Evolutionary conservation across 2,113 vertebrate species (phyloP), one percentile per base, ranked within the genome.

Genomic region (Vulpes vulpes): DNA sequence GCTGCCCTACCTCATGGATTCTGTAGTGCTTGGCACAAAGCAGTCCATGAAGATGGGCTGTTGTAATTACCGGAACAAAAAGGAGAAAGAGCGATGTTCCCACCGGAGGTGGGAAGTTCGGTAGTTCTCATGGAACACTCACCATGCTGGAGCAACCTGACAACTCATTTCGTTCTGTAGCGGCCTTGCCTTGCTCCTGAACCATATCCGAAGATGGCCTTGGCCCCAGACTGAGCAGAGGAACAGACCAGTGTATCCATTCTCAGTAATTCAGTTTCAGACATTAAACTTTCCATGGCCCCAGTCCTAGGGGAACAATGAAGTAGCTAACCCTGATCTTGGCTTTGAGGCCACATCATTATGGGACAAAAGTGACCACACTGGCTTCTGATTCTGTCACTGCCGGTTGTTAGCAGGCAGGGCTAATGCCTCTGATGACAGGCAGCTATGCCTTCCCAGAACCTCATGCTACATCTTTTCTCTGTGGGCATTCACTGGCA

Each of bases 391-490:
- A 65, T 83, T 67, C 79, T 69, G 57, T 93, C 23, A 49, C 49
- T 73, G 59, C 35, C 35, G 55, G 11, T 35, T 81, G 65, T 82
- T 76, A 89, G 79, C 8, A 82, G 65, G 30, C 65, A 90, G 76
- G 35, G 22, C 30, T 95, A 73, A 76, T 82, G 65, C 51, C 64
- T 80, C 17, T 67, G 73, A 97, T 71, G 74, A 79, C 83, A 74
- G 25, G 76, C 51, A 83, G 73, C 11, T 69, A 23, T 73, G 19
- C 49, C 62, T 96, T 89, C 83, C 85, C 49, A 71, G 59, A 95
- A 89, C 49, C 80, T 96, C 22, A 85, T 57, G 55, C 51, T 85
- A 51, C 38, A 64, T 87, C n/a, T 95, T 88, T 88, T 82, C 15
- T 10, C 32, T 87, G 25, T 67, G 85, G 64, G 27, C 35, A 69